A percentile compares a stretch with the other conserved stretches of the same genome.
Evolutionary conservation across 1,140 invertebrate species (phyloP).

Genomic region (Cylas formicarius): DNA sequence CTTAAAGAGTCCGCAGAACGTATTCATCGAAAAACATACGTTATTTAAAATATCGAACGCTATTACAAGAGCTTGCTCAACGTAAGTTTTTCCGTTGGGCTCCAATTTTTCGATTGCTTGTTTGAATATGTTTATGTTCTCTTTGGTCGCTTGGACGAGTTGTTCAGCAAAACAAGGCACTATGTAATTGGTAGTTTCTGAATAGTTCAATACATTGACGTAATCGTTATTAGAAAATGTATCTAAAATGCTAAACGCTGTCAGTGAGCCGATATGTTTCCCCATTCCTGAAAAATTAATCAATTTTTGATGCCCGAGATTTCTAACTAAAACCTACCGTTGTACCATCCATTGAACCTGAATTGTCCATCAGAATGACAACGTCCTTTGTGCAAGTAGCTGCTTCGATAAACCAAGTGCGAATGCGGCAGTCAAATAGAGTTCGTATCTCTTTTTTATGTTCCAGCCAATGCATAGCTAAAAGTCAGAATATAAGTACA

Average conservation of each 20-base stretch:
- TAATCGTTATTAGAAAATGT: conserved; percentile 98
- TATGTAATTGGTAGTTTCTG: conserved; percentile 54
- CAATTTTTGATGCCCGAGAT: conserved; percentile 1
- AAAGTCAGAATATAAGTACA: conserved; percentile 2
- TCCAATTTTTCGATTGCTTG: conserved; percentile 59
- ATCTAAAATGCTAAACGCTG: conserved; percentile 80
- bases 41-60: conserved; percentile 79
- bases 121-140: conserved; percentile 77
- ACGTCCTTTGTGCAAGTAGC: conserved; percentile 97
- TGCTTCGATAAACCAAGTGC: conserved; percentile 94
- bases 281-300: conserved; percentile 42
- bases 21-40: conserved; percentile 43
- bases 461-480: conserved; percentile 47
- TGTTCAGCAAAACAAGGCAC: conserved; percentile 75
- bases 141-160: conserved; percentile 85
- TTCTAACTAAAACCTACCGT: conserved; percentile 40
- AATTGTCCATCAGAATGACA: conserved; percentile 88
- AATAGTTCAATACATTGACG: conserved; percentile 83
- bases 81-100: conserved; percentile 76
- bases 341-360: conserved; percentile 94
- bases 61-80: conserved; percentile 72
- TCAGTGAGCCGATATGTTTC: conserved; percentile 57
- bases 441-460: conserved; percentile 46
- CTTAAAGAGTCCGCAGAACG: not conserved
- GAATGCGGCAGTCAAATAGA: conserved; percentile 76